phyloP scores from a whole-genome alignment of 2,888 invertebrate genomes.

The Ephialtes manifestator region DNA sequence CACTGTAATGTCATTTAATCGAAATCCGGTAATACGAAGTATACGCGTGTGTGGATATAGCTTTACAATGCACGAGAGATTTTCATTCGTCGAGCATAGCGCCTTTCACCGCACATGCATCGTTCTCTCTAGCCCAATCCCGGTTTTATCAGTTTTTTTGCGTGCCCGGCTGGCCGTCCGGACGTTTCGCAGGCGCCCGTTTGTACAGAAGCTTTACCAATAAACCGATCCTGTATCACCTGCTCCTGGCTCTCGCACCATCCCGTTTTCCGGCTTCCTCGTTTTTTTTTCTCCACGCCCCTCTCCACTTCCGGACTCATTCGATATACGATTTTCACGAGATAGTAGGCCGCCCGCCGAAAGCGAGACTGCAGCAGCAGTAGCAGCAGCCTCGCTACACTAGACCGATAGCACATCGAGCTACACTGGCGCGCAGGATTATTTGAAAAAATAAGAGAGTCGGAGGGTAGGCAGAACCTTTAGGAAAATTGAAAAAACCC shows the following conservation, averaged over 20 bases:
- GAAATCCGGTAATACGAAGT: constrained; percentile 70
- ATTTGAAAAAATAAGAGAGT: constrained; percentile 54
- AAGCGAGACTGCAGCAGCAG: constrained; percentile 47
- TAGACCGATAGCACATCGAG: constrained; percentile 22
- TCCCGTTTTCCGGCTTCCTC: constrained; percentile 49
- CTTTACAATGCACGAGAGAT: constrained; percentile 30
- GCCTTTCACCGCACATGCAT: constrained; percentile 65
- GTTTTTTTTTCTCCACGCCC: constrained; percentile 32
- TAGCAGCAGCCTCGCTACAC: background rate
- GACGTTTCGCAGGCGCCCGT: constrained; percentile 45
- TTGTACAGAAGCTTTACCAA: constrained; percentile 68
- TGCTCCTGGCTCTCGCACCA: constrained; percentile 55
- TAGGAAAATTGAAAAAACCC: constrained; percentile 62
- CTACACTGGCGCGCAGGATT: constrained; percentile 46
- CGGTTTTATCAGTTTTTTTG: constrained; percentile 61
- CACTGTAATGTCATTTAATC: constrained; percentile 68
- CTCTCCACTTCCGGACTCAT: constrained; percentile 32
- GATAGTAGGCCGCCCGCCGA: constrained; percentile 56
- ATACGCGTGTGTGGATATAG: constrained; percentile 20
- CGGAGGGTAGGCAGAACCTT: constrained; percentile 30
- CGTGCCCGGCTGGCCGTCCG: constrained; percentile 23
- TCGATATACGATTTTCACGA: constrained; percentile 64
- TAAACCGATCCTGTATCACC: constrained; percentile 68
- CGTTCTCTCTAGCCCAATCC: constrained; percentile 58
- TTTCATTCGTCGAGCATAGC: constrained; percentile 58